Conservation (phyloP, 2,113 vertebrate species). For the Synchiropus splendidus region DNA sequence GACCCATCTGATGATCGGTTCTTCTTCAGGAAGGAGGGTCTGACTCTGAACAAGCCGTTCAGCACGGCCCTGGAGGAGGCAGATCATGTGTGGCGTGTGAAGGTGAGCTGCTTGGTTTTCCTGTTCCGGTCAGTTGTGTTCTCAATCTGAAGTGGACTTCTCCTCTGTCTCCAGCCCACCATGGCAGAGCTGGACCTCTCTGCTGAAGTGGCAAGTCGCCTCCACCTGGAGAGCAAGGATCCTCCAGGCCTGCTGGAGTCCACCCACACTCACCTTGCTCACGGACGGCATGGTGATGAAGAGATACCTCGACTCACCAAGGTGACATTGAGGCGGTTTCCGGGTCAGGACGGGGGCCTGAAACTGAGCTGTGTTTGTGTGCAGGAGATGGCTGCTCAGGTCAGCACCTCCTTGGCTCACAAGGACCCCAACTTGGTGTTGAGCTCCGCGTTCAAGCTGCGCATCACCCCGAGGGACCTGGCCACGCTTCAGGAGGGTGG, state of each 20-base stretch:
- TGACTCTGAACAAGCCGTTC: conserved; percentile 29
- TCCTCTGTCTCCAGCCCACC: conserved; percentile 43
- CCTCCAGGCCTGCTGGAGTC: conserved; percentile 31
- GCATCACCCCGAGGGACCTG: conserved; percentile 81
- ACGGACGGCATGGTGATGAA: conserved; percentile 51
- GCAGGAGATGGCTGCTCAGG: conserved; percentile 80
- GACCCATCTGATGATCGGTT: too few species aligned
- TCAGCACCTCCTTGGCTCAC: conserved; percentile 65
- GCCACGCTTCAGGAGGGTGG: conserved; percentile 68
- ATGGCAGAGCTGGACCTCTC: conserved; percentile 72
- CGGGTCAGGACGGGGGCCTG: neutral
- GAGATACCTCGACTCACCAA: conserved; percentile 69
- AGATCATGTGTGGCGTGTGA: conserved; percentile 17
- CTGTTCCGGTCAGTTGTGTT: neutral
- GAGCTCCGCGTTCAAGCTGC: conserved; percentile 81
- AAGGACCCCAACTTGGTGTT: conserved; percentile 71
- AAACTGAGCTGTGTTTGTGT: neutral
- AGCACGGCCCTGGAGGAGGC: conserved; percentile 27
- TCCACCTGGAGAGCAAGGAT: conserved; percentile 68
- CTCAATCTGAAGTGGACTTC: too few species aligned
- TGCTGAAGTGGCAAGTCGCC: conserved; percentile 74
- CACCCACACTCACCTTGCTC: conserved; percentile 34
- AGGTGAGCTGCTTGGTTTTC: conserved; percentile 25
- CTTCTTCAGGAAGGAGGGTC: conserved; percentile 26
- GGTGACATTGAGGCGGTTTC: conserved; percentile 31